Percentiles rank a stretch among this genome's conserved stretches.
Conservation (phyloP, 2,113 vertebrate genomes). For the Sinocyclocheilus rhinocerous region DNA sequence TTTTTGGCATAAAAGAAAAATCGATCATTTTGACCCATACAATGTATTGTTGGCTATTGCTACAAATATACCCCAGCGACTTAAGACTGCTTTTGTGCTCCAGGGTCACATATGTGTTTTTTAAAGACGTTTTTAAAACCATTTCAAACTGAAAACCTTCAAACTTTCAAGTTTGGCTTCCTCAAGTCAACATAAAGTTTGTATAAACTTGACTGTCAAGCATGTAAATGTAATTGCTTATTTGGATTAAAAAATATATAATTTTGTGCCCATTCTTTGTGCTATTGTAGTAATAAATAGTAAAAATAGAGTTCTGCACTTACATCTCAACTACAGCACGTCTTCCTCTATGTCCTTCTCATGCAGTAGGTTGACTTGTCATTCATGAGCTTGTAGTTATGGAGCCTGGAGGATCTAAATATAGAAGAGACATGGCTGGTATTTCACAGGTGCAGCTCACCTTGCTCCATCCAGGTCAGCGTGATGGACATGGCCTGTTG, state of each 20-base stretch:
- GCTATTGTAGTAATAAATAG: background rate
- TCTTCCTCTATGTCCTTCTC: background rate
- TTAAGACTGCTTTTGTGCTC: too few species aligned
- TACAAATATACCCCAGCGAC: too few species aligned
- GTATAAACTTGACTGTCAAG: too few species aligned
- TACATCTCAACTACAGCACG: background rate
- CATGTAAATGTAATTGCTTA: background rate
- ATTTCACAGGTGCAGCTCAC: slow-evolving; percentile 11
- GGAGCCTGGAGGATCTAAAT: slow-evolving; percentile 13
- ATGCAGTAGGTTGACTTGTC: background rate
- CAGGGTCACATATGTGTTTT: too few species aligned
- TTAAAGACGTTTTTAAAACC: too few species aligned
- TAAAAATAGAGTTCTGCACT: background rate
- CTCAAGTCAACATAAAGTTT: too few species aligned
- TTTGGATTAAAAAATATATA: too few species aligned
- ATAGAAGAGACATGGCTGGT: background rate
- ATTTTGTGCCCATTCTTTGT: background rate
- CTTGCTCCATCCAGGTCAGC: background rate
- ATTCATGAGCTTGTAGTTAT: background rate
- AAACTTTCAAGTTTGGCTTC: too few species aligned
- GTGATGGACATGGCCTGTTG: slow-evolving; percentile 27
- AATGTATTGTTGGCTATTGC: too few species aligned
- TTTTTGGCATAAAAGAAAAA: too few species aligned
- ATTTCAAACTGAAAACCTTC: too few species aligned
- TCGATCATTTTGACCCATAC: too few species aligned